Evolutionary conservation across 2,888 invertebrate genomes (phyloP).

Genomic region (Congeria kusceri): DNA sequence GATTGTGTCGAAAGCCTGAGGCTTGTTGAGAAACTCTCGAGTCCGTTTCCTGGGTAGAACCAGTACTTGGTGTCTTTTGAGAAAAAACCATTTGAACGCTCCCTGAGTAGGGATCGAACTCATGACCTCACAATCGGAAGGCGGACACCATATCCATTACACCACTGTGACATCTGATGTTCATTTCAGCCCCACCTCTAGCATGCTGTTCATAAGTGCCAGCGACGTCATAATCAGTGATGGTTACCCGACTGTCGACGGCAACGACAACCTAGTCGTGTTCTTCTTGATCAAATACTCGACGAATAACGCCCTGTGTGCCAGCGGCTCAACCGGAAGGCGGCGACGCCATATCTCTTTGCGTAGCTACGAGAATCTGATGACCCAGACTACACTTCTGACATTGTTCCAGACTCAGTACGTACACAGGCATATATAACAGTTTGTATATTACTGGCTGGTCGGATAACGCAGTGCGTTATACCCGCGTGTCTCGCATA

Average conservation of each 20-base stretch:
- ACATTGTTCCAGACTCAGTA: conserved; percentile 44
- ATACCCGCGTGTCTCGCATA: too few species aligned
- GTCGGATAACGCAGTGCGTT: too few species aligned
- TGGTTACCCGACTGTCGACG: conserved; percentile 38
- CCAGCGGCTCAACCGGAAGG: conserved; percentile 39
- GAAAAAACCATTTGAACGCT: too few species aligned
- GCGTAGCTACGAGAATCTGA: conserved; percentile 17
- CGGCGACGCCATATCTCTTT: conserved; percentile 31
- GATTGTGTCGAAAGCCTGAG: too few species aligned
- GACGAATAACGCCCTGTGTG: conserved; percentile 43
- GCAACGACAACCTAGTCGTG: conserved; percentile 19
- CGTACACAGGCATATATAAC: conserved; percentile 5
- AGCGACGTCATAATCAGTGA: conserved; percentile 31
- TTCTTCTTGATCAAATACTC: conserved; percentile 30
- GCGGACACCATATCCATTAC: too few species aligned
- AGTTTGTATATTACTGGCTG: too few species aligned
- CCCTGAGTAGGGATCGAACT: too few species aligned
- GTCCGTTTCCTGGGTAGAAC: too few species aligned
- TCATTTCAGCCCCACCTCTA: conserved; percentile 33
- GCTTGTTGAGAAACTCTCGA: too few species aligned
- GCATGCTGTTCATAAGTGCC: conserved; percentile 31
- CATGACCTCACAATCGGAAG: too few species aligned
- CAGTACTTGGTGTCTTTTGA: too few species aligned
- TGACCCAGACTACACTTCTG: conserved; percentile 38
- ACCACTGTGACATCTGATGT: too few species aligned